Conservation (phyloP, 2,113 vertebrate species). For the Prinia subflava region DNA sequence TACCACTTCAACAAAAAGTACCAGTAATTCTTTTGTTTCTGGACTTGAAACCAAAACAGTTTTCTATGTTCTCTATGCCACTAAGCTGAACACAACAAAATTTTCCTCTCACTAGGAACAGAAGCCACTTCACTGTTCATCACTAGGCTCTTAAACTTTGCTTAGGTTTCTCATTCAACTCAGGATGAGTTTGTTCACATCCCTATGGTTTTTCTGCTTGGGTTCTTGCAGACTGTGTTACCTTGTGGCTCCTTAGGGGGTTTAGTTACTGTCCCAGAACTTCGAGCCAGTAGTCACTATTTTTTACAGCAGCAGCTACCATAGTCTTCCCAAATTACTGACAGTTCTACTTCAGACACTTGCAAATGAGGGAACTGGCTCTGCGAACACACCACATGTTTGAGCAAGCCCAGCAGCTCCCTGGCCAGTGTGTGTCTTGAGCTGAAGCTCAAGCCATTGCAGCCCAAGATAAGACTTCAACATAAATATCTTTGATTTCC, state of each 20-base stretch:
- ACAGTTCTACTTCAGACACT: not conserved
- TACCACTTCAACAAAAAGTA: not conserved
- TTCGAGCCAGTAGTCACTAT: not conserved
- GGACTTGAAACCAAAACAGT: rapidly evolving
- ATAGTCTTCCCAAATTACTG: not conserved
- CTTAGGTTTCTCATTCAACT: not conserved
- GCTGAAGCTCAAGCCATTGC: not conserved
- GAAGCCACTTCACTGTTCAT: not conserved
- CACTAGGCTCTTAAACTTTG: not conserved
- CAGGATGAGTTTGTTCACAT: not conserved
- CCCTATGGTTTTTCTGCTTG: not conserved
- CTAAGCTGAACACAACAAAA: not conserved
- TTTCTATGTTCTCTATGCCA: not conserved
- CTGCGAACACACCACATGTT: not conserved
- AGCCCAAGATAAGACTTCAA: not conserved
- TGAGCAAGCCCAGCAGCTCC: not conserved
- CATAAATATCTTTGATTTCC: not conserved
- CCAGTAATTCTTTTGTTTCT: not conserved
- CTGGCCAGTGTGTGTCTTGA: not conserved
- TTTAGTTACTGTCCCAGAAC: not conserved
- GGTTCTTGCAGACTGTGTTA: not conserved
- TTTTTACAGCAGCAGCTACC: not conserved
- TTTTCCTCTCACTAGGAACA: not conserved
- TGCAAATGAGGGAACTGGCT: not conserved
- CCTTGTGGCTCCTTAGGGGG: not conserved